Base-by-base conservation (phyloP, 2,113 vertebrate genomes). In the Gymnorhina tibicen region DNA sequence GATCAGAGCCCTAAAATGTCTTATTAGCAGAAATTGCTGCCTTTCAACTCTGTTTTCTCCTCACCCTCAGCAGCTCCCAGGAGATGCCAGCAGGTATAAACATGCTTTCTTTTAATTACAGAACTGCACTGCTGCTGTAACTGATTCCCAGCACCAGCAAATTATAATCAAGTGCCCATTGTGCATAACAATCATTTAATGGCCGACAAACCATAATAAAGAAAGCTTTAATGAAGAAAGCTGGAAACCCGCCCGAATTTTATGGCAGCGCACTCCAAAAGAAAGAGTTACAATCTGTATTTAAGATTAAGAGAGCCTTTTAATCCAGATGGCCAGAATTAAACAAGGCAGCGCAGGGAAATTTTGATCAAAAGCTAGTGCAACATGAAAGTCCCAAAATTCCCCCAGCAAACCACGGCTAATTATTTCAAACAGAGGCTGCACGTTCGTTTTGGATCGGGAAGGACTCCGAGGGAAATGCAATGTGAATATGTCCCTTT, bases 51-150 rank as follows among this genome's bases (percentile, higher is more conserved):
- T 52, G 62, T 7, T 89, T 92, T 77, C 73, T 53, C 39, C 77
- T 80, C 87, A 33, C 50, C 73, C 93, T 90, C 63, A 63, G 59
- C 44, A 97, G 95, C 92, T 91, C 84, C 97, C 97, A 92, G 95
- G 97, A 97, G 98, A 96, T 49, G 76, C 95, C 89, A 90, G 97
- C 99, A 98, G 98, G 99, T 98, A 98, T 68, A 96, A 98, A 98
- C 99, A 98, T 53, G 98, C 95, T 98, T 49, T 95, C 93, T 97
- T 98, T 98, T 99, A 98, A 99, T 99, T 98, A 98, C 72, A 97
- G 90, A 95, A 94, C 96, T 96, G 97, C 98, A 96, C 97, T 97
- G 97, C 44, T 81, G 79, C 89, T 97, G 91, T 81, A 98, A 97
- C 91, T 12, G 86, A 98, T 97, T 98, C 98, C 93, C 98, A 98